Evolutionary conservation across 2,888 invertebrate species (phyloP).

Genomic region (Dascillus cervinus): DNA sequence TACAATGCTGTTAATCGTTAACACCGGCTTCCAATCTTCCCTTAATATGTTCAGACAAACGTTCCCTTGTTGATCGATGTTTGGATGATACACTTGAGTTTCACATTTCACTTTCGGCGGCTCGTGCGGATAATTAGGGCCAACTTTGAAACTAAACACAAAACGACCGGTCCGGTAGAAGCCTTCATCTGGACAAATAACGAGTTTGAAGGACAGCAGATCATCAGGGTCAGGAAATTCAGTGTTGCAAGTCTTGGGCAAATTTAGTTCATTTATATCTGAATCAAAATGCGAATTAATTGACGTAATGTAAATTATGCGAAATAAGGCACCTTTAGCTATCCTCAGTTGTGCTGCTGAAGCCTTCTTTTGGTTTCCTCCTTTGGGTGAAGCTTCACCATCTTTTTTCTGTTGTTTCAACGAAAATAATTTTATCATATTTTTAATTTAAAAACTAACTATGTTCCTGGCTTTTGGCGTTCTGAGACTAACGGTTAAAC

Average conservation of each 20-base stretch:
- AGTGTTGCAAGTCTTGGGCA: slow-evolving; percentile 93
- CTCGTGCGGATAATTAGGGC: slow-evolving; percentile 96
- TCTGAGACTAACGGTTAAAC: no score
- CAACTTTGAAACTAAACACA: slow-evolving; percentile 95
- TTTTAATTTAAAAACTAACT: slow-evolving; percentile 26
- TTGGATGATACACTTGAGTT: slow-evolving; percentile 96
- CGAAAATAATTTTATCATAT: slow-evolving; percentile 97
- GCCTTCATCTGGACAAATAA: slow-evolving; percentile 96
- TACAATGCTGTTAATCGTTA: slow-evolving; percentile 95
- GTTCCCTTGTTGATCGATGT: slow-evolving; percentile 96
- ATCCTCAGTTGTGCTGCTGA: slow-evolving; percentile 96
- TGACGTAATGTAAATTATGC: slow-evolving; percentile 3
- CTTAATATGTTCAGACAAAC: slow-evolving; percentile 95
- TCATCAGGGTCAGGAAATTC: slow-evolving; percentile 97
- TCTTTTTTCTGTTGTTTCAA: slow-evolving; percentile 98
- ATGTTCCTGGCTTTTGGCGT: no score
- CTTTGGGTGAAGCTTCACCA: slow-evolving; percentile 74
- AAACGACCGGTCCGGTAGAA: slow-evolving; percentile 93
- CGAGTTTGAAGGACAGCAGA: slow-evolving; percentile 89
- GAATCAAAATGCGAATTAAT: no score
- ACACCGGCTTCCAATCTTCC: slow-evolving; percentile 98
- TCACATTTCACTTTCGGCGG: slow-evolving; percentile 98
- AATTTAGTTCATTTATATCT: slow-evolving; percentile 96
- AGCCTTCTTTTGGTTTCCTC: slow-evolving; percentile 80
- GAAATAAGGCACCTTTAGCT: slow-evolving; percentile 72